Base-by-base conservation (phyloP, 2,113 vertebrate genomes). In the Muntiacus reevesi region DNA sequence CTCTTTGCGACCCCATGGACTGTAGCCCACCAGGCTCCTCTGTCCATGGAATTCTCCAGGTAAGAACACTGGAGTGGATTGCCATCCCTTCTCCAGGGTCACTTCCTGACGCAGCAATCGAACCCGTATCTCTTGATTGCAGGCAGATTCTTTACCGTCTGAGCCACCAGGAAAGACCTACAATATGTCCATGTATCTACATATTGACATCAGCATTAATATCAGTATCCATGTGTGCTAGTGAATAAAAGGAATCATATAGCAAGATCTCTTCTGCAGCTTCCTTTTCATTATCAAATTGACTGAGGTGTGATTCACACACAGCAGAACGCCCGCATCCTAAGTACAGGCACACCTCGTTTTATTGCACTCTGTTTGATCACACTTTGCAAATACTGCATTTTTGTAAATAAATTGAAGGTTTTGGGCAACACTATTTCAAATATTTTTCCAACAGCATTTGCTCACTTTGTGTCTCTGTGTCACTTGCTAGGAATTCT, bases 141-240 rank as follows among this genome's bases (percentile, higher is more conserved):
- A 62, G 15, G 28, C 60, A 62, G 60, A 62, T 62, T 16, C 28
- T 33, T 33, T 62, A 62, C 60, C 14, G 0, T 16, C 30, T 62
- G 60, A 62, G 6, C 14, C 60, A 33, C 14, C 30, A 62, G 60
- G 30, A 33, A 33, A 16, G 14, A 6, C 6, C 14, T 15, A 62
- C 28, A 33, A 16, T 33, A 30, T 13, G 6, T 3, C 0, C 62
- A 2, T 33, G 62, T 33, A 4, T 33, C 33, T 19, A 1, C 33
- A 9, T n/a, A 0, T 0, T 9, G 33, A 4, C 16, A n/a, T 67
- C 62, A 19, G 62, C 16, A 19, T n/a, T 4, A 4, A 1, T 4
- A 2, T n/a, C 16, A 4, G 8, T 17, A 17, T 19, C 30, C 62
- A 9, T 9, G 3, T n/a, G 33, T 5, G 33, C 19, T 17, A n/a